phyloP scores from a whole-genome alignment of 2,797 vertebrate species.

The Myotis daubentonii region DNA sequence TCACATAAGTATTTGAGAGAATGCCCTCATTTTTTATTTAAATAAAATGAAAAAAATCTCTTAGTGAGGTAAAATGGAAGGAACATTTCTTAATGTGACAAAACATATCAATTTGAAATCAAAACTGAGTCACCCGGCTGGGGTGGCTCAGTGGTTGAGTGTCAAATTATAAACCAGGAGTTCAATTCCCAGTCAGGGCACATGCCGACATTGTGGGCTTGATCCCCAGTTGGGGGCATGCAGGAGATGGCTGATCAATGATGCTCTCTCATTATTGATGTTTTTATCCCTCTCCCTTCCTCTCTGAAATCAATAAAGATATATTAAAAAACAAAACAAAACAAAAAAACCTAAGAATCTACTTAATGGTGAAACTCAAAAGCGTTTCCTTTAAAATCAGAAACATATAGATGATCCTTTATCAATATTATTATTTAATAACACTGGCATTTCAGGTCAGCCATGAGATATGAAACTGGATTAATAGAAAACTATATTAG shows the following conservation, averaged over 20 bases:
- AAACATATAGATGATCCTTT: background rate
- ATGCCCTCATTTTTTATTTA: background rate
- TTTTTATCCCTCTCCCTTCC: too few species aligned
- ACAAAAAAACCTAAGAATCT: background rate
- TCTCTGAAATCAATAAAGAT: too few species aligned
- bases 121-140: background rate
- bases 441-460: background rate
- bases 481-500: background rate
- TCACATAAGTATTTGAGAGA: slow-evolving; percentile 10
- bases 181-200: too few species aligned
- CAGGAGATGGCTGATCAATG: too few species aligned
- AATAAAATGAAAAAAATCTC: slow-evolving; percentile 20
- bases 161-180: too few species aligned
- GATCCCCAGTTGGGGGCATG: too few species aligned
- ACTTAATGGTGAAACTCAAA: slow-evolving; percentile 8
- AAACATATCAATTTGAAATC: background rate
- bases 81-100: background rate
- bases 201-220: too few species aligned
- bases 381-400: background rate
- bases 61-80: slow-evolving; percentile 5
- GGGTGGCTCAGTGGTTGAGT: too few species aligned
- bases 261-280: too few species aligned
- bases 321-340: background rate
- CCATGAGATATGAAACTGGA: background rate
- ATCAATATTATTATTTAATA: slow-evolving; percentile 22